phyloP scores from a whole-genome alignment of 2,113 vertebrate species.

The Speoplatyrhinus poulsoni region DNA sequence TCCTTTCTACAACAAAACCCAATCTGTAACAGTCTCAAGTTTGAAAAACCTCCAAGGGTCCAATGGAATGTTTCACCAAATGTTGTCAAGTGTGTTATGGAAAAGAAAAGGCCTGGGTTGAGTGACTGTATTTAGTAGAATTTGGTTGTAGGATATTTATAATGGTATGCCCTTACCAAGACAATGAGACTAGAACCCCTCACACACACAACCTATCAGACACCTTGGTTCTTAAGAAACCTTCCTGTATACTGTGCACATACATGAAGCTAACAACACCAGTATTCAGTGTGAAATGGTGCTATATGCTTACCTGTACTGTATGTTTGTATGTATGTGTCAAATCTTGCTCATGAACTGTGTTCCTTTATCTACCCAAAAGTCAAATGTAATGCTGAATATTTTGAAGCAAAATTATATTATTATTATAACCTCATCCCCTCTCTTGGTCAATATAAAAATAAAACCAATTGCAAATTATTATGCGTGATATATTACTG shows the following conservation, averaged over 20 bases:
- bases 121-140: conserved; percentile 22
- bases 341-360: conserved; percentile 65
- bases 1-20: conserved; percentile 21
- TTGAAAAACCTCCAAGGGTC: conserved; percentile 13
- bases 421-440: conserved; percentile 34
- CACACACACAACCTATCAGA: conserved; percentile 29
- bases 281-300: conserved; percentile 73
- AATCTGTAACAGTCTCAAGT: conserved; percentile 34
- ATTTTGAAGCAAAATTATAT: conserved; percentile 71
- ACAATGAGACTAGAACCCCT: background rate
- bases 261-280: conserved; percentile 60
- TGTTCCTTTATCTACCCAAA: conserved; percentile 72
- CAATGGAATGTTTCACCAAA: conserved; percentile 42
- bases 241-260: conserved; percentile 57
- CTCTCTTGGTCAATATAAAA: conserved; percentile 70
- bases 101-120: conserved; percentile 1
- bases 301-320: conserved; percentile 75
- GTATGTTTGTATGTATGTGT: conserved; percentile 63
- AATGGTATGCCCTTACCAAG: conserved; percentile 26
- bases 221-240: conserved; percentile 45
- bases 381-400: conserved; percentile 70
- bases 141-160: conserved; percentile 49
- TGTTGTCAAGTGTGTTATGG: conserved; percentile 25
- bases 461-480: conserved; percentile 74
- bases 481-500: conserved; percentile 30